A percentile compares a stretch with the other conserved stretches of the same genome.
These are phyloP conservation scores for Poeciliopsis presidionis DNA, from an alignment of 2,797 vertebrate genomes.

Conservation along the genomic window DNA sequence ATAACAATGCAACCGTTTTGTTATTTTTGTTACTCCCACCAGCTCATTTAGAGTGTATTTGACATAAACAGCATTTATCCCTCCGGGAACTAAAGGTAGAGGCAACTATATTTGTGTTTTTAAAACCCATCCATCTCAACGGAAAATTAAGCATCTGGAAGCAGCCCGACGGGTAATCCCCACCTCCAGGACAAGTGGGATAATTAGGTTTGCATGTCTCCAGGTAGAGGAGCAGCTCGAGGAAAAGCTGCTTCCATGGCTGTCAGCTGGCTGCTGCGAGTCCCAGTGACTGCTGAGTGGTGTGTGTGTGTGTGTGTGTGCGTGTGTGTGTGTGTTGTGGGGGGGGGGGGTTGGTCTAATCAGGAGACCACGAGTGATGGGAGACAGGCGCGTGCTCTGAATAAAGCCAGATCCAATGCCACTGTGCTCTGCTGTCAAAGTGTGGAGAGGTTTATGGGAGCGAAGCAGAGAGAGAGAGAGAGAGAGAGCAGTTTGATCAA, in stretches of 20 bases:
- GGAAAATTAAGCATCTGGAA: constrained; percentile 38
- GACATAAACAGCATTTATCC: not conserved
- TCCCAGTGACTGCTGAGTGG: constrained; percentile 46
- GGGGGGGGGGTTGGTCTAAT: constrained; percentile 47
- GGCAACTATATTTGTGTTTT: constrained; percentile 38
- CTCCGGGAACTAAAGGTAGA: constrained; percentile 22
- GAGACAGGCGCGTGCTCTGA: constrained; percentile 62
- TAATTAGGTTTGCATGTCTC: constrained; percentile 60
- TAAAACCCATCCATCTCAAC: constrained; percentile 33
- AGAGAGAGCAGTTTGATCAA: constrained; percentile 16
- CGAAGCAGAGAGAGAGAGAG: not conserved
- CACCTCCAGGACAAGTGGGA: constrained; percentile 46
- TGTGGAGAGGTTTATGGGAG: constrained; percentile 17
- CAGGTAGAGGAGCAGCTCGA: constrained; percentile 47
- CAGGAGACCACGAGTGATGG: constrained; percentile 64
- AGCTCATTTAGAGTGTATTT: not conserved
- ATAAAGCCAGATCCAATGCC: constrained; percentile 57
- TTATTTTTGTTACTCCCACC: not conserved
- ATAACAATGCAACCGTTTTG: not conserved
- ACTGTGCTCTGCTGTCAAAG: constrained; percentile 31
- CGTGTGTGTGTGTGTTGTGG: too few species aligned
- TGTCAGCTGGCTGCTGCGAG: constrained; percentile 49
- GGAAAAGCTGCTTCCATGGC: constrained; percentile 58
- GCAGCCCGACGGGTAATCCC: constrained; percentile 55
- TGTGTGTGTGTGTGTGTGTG: not conserved